A percentile compares a stretch with the other conserved stretches of the same genome.
These are phyloP conservation scores for Bagarius yarrelli DNA, from an alignment of 2,113 vertebrate genomes.

Conservation along the genomic window DNA sequence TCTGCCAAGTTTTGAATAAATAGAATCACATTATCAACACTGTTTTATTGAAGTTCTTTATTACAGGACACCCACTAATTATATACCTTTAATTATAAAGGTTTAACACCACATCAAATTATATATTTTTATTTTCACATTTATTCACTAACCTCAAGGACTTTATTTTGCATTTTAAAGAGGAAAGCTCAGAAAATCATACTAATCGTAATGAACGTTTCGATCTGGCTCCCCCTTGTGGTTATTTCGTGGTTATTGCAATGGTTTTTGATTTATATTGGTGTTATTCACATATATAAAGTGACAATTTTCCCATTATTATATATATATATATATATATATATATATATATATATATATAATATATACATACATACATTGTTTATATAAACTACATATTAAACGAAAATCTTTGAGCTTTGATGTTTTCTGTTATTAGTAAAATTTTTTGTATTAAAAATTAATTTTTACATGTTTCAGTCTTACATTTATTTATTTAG, in stretches of 20 bases:
- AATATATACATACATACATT: too few relatives aligned
- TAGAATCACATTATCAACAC: not conserved
- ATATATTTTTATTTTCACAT: not conserved
- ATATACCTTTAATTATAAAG: not conserved
- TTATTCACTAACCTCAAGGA: not conserved
- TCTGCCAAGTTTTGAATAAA: not conserved
- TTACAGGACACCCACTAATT: not conserved
- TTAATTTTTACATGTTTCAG: not conserved
- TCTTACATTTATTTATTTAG: not conserved
- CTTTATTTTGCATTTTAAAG: not conserved
- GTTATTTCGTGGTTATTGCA: not conserved
- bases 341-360: too few relatives aligned
- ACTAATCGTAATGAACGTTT: too few relatives aligned
- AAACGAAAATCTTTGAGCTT: not conserved
- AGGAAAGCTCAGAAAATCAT: not conserved
- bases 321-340: too few relatives aligned
- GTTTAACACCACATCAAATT: not conserved
- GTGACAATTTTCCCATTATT: too few relatives aligned
- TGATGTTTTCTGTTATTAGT: not conserved
- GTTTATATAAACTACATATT: too few relatives aligned
- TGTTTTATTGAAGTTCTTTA: not conserved
- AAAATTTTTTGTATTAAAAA: not conserved
- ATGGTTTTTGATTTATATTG: too few relatives aligned
- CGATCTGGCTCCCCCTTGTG: conserved; percentile 11
- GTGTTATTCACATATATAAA: too few relatives aligned